Evolutionary conservation across 2,888 invertebrate genomes (phyloP).

Genomic region (Trilocha varians): DNA sequence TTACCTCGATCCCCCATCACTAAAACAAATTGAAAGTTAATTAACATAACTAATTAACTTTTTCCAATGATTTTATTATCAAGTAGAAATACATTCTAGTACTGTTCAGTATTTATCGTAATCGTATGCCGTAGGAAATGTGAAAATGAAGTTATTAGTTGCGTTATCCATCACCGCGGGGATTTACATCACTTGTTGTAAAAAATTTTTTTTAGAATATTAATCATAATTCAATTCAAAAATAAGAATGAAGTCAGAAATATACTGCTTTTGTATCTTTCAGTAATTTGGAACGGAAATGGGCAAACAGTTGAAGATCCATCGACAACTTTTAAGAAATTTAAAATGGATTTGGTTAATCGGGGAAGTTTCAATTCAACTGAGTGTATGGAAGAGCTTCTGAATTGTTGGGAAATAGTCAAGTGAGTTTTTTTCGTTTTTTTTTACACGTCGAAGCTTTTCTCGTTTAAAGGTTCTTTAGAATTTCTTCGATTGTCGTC

Average conservation of each 20-base stretch:
- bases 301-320: constrained; percentile 16
- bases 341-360: constrained; percentile 17
- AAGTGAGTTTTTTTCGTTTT: constrained; percentile 14
- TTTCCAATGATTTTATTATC: not conserved
- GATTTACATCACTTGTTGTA: too few relatives aligned
- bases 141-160: too few relatives aligned
- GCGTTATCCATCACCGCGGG: too few relatives aligned
- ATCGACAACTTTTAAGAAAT: constrained; percentile 12
- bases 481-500: too few relatives aligned
- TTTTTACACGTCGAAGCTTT: too few relatives aligned
- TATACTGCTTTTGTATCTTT: not conserved
- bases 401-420: constrained; percentile 27
- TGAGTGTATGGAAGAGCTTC: constrained; percentile 19
- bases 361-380: constrained; percentile 27
- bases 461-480: too few relatives aligned
- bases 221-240: too few relatives aligned
- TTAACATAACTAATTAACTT: not conserved
- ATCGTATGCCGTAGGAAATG: too few relatives aligned
- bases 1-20: too few relatives aligned
- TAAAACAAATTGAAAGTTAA: not conserved
- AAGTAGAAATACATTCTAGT: not conserved
- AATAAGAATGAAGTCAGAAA: not conserved
- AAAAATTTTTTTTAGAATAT: too few relatives aligned
- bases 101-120: too few relatives aligned
- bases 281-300: constrained; percentile 7